Evolutionary conservation across 2,113 vertebrate genomes (phyloP), one percentile per base, ranked within the genome.

Genomic region (Petroica traversi): DNA sequence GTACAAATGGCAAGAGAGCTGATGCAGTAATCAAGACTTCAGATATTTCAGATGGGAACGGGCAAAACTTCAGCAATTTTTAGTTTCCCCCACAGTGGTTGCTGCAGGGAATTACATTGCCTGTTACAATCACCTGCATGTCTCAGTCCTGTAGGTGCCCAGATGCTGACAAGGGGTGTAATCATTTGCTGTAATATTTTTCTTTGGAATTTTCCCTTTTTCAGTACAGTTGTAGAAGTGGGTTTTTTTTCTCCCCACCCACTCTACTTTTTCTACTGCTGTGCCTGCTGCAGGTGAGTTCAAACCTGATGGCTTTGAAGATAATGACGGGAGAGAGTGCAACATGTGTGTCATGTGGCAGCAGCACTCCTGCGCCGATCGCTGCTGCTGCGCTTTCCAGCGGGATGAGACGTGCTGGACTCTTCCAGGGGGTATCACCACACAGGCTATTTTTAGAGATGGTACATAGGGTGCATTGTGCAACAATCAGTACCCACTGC

Each of bases 11-110:
- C 63, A 55, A 84, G 72, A 81, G 55, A 22, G 4, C 72, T 96
- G 78, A 93, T 66, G 34, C 63, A 82, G 63, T 94, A 93, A 96
- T 97, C 94, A 88, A 91, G 33, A n/a, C 34, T 97, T 97, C 79
- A 89, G 34, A 81, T 97, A 95, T 94, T 97, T 97, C 92, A 88
- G 75, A 54, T 90, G 86, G 78, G 72, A 97, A 85, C 0, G 1
- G 78, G 78, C 72, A 88, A 93, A 97, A 85, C 76, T 93, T 97
- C 38, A 88, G 67, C 57, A 92, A 48, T 94, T 95, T 34, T 96
- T 95, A 90, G 62, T 78, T 97, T 97, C 57, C n/a, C 11, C n/a
- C 1, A 38, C 23, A 3, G 72, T 66, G 49, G 66, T 73, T 93
- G 88, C 94, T 93, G 43, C 34, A 88, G 94, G 96, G 95, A 93